Evolutionary conservation across 2,113 vertebrate genomes (phyloP).

Genomic region (Fukomys damarensis): DNA sequence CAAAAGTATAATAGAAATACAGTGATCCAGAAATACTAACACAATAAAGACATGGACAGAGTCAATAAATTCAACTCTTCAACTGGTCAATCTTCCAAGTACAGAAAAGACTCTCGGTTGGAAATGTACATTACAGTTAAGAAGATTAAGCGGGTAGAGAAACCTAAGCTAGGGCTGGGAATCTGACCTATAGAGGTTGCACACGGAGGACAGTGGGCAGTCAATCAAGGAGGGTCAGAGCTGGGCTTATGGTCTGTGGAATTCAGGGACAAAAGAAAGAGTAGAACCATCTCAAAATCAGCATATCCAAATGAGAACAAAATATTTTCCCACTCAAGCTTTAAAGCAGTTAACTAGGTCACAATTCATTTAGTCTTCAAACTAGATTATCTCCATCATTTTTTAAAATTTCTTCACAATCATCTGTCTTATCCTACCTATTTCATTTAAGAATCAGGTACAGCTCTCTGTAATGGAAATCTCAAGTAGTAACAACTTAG

Average conservation of each 20-base stretch:
- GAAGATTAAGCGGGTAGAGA: not conserved
- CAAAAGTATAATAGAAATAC: slow-evolving; percentile 2
- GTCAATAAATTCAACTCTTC: not conserved
- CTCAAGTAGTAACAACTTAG: not conserved
- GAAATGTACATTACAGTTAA: not conserved
- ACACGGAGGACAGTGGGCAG: not conserved
- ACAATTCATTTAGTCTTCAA: not conserved
- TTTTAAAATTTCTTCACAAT: not conserved
- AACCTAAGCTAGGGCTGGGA: not conserved
- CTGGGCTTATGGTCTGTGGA: not conserved
- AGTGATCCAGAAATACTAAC: not conserved
- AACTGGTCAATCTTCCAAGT: not conserved
- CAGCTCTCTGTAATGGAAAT: not conserved
- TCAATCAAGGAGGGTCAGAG: not conserved
- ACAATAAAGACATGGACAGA: not conserved
- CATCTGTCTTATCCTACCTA: not conserved
- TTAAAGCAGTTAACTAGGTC: not conserved
- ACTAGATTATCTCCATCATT: not conserved
- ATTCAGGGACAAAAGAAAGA: not conserved
- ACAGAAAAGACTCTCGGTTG: not conserved
- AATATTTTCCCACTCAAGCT: not conserved
- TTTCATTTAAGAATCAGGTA: not conserved
- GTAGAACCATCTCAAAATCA: not conserved
- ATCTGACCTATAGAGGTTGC: not conserved
- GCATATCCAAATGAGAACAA: not conserved